Evolutionary conservation across 2,888 invertebrate genomes (phyloP).

Genomic region (Agonopterix alstromeriana): DNA sequence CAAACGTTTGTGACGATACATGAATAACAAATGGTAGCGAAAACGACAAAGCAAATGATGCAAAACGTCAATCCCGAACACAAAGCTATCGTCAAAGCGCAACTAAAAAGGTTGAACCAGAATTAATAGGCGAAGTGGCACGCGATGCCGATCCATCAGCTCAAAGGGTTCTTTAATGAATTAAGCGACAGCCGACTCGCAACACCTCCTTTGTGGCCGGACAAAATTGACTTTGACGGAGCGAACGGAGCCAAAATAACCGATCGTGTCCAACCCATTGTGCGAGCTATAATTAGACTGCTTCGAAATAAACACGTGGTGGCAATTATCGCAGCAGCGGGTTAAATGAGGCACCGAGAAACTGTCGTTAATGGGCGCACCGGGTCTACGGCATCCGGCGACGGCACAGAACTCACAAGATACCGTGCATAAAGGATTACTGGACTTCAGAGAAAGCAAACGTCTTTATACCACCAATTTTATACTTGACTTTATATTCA

Average conservation of each 20-base stretch:
- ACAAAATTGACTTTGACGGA: slow-evolving; percentile 71
- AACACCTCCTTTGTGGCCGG: slow-evolving; percentile 67
- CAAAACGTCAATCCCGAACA: slow-evolving; percentile 21
- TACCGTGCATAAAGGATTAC: slow-evolving; percentile 44
- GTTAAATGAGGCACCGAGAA: slow-evolving; percentile 73
- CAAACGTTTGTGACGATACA: slow-evolving; percentile 15
- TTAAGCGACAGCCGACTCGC: slow-evolving; percentile 67
- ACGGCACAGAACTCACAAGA: slow-evolving; percentile 43
- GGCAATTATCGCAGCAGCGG: slow-evolving; percentile 74
- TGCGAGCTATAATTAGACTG: slow-evolving; percentile 69
- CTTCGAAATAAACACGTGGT: slow-evolving; percentile 74
- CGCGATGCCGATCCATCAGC: slow-evolving; percentile 57
- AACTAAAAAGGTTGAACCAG: slow-evolving; percentile 36
- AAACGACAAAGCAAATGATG: slow-evolving; percentile 32
- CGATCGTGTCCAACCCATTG: slow-evolving; percentile 74
- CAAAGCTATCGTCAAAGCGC: slow-evolving; percentile 22
- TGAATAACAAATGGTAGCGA: slow-evolving; percentile 16
- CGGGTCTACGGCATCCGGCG: slow-evolving; percentile 56
- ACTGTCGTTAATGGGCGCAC: slow-evolving; percentile 68
- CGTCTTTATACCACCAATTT: slow-evolving; percentile 35
- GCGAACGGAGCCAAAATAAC: slow-evolving; percentile 65
- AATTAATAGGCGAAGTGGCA: slow-evolving; percentile 49
- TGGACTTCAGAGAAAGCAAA: slow-evolving; percentile 47
- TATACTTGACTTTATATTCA: slow-evolving; percentile 29
- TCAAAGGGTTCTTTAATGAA: slow-evolving; percentile 70